Evolutionary conservation across 2,113 vertebrate species (phyloP).

Genomic region (Ardeotis arabs): DNA sequence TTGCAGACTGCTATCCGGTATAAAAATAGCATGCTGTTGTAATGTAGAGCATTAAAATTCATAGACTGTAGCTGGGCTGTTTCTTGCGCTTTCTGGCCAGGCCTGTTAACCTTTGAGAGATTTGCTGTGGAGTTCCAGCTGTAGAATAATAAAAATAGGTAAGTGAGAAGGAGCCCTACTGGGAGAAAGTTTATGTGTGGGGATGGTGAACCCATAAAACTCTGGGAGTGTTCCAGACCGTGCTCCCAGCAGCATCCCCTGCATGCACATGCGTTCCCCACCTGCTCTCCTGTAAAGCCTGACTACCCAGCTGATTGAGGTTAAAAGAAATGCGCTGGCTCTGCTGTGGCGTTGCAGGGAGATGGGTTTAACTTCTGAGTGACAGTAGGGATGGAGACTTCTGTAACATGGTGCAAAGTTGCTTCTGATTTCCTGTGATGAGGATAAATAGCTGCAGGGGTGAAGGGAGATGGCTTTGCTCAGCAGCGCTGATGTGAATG

Average conservation of each 20-base stretch:
- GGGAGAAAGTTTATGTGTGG: conserved; percentile 1
- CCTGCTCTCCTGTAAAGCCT: background rate
- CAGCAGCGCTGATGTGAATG: background rate
- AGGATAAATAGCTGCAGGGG: background rate
- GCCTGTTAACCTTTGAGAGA: conserved; percentile 64
- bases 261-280: background rate
- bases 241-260: background rate
- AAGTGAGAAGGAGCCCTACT: conserved; percentile 5
- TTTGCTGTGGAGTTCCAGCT: conserved; percentile 8
- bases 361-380: background rate
- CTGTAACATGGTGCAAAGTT: background rate
- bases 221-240: background rate
- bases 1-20: conserved; percentile 15
- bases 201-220: conserved; percentile 36
- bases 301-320: background rate
- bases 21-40: conserved; percentile 68
- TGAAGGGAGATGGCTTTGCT: background rate
- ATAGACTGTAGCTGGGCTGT: conserved; percentile 9
- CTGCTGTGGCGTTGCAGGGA: background rate
- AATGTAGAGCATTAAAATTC: conserved; percentile 68
- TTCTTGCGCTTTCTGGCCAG: conserved; percentile 39
- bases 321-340: background rate
- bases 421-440: background rate
- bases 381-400: background rate
- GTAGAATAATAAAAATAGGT: conserved; percentile 44